Base-by-base conservation (phyloP, 2,113 vertebrate species). In the Fregetta grallaria region DNA sequence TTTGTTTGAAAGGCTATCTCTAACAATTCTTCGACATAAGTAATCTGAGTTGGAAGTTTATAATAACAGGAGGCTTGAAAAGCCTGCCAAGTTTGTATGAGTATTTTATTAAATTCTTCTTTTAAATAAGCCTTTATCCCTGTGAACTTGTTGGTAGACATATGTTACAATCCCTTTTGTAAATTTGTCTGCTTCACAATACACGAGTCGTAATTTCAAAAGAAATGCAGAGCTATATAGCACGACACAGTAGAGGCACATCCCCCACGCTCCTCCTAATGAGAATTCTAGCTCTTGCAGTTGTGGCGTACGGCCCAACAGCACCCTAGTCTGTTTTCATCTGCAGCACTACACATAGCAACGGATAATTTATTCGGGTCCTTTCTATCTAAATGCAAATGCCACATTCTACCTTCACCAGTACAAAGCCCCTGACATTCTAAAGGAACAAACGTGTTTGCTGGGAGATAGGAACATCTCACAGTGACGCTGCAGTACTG, bases 81-180 rank as follows among this genome's bases (percentile, higher is more conserved):
- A 66, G 13, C 11, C 38, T 49, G 36, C 23, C 34, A 36, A 19
- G 47, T 56, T 52, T 34, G 20, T n/a, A 4, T 0, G 0, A 58
- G 11, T 8, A 23, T 56, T 74, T 44, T 2, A 30, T 13, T 8
- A 50, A 84, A 38, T 29, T 61, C 23, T 30, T 22, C 17, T 67
- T 91, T 40, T 49, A 52, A 73, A 17, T 8, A 7, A 6, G 9
- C 71, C 52, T 50, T 58, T 45, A 2, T 18, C 13, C 6, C 3
- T 20, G 13, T 12, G 44, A 59, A 9, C 17, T 40, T 5, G 3
- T 32, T 73, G 23, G 21, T 8, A 44, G 34, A 44, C 15, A 8
- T 8, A 4, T 0, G 2, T 59, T 15, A 13, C 1, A 2, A 10
- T 9, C 61, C 3, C 22, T 68, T 66, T 3, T 38, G 30, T 4